These are phyloP conservation scores for Astyanax mexicanus DNA, from an alignment of 2,797 vertebrate genomes.

Conservation along the genomic window DNA sequence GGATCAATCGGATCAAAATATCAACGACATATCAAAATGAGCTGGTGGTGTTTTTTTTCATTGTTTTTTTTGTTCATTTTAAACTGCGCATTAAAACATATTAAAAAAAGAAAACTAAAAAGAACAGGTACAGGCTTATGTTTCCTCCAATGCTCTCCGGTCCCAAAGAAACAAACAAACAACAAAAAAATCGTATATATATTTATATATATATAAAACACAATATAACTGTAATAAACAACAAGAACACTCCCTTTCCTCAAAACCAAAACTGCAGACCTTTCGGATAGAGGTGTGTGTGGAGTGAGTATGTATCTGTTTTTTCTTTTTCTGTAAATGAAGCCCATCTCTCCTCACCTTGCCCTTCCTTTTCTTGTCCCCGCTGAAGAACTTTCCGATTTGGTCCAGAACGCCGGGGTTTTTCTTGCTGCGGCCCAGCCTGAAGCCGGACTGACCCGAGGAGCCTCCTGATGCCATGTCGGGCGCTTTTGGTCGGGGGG, in stretches of 20 bases:
- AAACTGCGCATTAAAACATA: not conserved
- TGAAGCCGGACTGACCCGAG: conserved; percentile 86
- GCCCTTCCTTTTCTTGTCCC: conserved; percentile 95
- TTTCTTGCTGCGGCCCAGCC: conserved; percentile 87
- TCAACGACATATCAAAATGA: not conserved
- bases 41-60: conserved; percentile 3
- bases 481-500: conserved; percentile 52
- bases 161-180: not conserved
- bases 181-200: not conserved
- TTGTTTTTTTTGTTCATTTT: no score
- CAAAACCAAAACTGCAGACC: no score
- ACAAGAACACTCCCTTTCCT: not conserved
- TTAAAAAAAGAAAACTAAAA: not conserved
- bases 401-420: conserved; percentile 93
- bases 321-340: conserved; percentile 5
- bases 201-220: no score
- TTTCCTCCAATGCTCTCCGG: not conserved
- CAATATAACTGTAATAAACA: not conserved
- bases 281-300: not conserved
- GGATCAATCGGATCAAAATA: no score
- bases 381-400: conserved; percentile 96
- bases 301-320: not conserved
- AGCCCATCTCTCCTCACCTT: conserved; percentile 89
- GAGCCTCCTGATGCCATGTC: conserved; percentile 92
- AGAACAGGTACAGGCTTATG: not conserved